phyloP scores from a whole-genome alignment of 2,113 vertebrate species.

The Struthidea cinerea region DNA sequence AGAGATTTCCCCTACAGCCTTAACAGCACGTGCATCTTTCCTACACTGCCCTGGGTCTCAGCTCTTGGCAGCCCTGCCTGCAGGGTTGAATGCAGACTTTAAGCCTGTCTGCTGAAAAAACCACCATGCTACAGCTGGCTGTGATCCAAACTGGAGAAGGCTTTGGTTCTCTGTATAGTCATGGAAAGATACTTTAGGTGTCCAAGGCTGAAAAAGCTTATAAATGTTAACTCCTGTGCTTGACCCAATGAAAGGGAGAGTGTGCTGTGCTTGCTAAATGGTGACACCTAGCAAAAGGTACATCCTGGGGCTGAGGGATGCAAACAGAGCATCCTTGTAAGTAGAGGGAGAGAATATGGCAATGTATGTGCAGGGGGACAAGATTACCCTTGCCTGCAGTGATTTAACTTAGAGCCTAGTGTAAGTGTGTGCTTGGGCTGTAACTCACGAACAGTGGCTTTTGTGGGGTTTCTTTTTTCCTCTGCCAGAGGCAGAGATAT shows the following conservation, averaged over 20 bases:
- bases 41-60: not conserved
- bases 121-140: fast-evolving
- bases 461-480: not conserved
- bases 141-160: not conserved
- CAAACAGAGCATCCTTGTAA: not conserved
- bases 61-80: not conserved
- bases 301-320: not conserved
- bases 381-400: not conserved
- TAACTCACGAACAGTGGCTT: not conserved
- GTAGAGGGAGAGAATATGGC: not conserved
- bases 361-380: not conserved
- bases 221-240: not conserved
- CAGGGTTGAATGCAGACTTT: not conserved
- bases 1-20: not conserved
- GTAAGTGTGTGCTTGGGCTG: not conserved
- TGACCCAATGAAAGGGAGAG: not conserved
- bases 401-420: not conserved
- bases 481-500: not conserved
- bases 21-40: fast-evolving
- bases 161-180: not conserved
- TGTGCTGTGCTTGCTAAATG: not conserved
- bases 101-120: not conserved
- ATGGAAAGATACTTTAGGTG: not conserved
- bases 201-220: not conserved
- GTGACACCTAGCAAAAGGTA: not conserved